Conservation (phyloP, 2,888 invertebrate genomes). For the Drymonia ruficornis region DNA sequence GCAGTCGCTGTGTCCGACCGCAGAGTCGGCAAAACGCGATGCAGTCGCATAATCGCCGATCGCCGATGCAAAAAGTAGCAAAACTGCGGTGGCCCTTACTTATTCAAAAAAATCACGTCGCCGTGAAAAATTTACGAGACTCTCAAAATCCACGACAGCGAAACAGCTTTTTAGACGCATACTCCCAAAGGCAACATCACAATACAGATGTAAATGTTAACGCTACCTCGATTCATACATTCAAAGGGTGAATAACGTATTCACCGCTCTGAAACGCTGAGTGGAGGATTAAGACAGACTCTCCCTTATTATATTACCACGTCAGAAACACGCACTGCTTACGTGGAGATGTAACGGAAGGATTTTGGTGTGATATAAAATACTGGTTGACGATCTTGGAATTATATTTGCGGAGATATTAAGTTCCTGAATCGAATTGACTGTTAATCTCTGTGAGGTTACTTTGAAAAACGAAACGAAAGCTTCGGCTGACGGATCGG, state of each 20-base stretch:
- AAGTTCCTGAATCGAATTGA: too few species aligned
- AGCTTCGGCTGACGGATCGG: too few species aligned
- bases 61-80: too few species aligned
- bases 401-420: not conserved
- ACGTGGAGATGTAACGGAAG: slow-evolving; percentile 20
- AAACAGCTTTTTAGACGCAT: not conserved
- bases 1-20: too few species aligned
- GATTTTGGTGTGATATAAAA: slow-evolving; percentile 28
- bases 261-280: slow-evolving; percentile 30
- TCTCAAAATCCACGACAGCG: not conserved
- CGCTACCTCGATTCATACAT: slow-evolving; percentile 18
- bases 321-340: slow-evolving; percentile 28
- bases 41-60: too few species aligned
- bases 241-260: slow-evolving; percentile 22
- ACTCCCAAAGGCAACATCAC: slow-evolving; percentile 5
- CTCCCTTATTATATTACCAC: slow-evolving; percentile 28
- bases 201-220: slow-evolving; percentile 19
- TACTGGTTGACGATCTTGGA: not conserved
- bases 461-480: too few species aligned
- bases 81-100: not conserved
- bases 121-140: not conserved
- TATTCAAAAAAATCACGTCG: slow-evolving; percentile 11
- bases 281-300: slow-evolving; percentile 31
- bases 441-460: too few species aligned
- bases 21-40: too few species aligned